phyloP scores from a whole-genome alignment of 2,888 invertebrate species.

The Eumerus sabulonum region DNA sequence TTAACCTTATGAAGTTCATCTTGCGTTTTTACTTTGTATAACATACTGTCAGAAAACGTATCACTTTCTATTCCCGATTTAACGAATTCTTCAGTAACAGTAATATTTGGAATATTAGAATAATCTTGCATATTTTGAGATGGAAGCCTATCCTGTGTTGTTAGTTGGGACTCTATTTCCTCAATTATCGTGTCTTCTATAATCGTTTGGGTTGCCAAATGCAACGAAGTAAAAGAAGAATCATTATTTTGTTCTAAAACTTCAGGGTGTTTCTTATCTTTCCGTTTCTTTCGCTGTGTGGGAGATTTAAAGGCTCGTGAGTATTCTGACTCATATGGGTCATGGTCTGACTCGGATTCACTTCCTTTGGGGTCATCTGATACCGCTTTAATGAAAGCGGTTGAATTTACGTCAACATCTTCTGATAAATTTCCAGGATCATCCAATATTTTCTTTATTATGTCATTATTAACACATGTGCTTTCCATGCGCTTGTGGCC shows the following conservation, averaged over 20 bases:
- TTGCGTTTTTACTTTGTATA: slow-evolving; percentile 77
- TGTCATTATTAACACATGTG: slow-evolving; percentile 76
- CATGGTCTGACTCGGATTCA: slow-evolving; percentile 79
- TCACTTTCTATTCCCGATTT: slow-evolving; percentile 75
- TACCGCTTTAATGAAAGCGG: slow-evolving; percentile 65
- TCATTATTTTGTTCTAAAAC: slow-evolving; percentile 76
- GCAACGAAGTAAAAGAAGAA: slow-evolving; percentile 75
- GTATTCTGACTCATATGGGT: slow-evolving; percentile 79
- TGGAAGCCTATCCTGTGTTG: slow-evolving; percentile 74
- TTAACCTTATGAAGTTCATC: slow-evolving; percentile 76
- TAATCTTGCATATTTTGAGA: slow-evolving; percentile 78
- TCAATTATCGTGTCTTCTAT: slow-evolving; percentile 77
- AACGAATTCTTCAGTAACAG: slow-evolving; percentile 77
- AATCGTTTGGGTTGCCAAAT: slow-evolving; percentile 77
- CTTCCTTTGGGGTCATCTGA: slow-evolving; percentile 78
- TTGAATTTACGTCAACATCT: neutral
- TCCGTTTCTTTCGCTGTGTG: slow-evolving; percentile 75
- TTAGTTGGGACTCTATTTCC: slow-evolving; percentile 73
- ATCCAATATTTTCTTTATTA: slow-evolving; percentile 72
- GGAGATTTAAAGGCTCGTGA: slow-evolving; percentile 79
- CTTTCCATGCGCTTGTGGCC: slow-evolving; percentile 82
- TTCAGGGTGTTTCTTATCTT: slow-evolving; percentile 76
- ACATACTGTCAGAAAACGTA: slow-evolving; percentile 75
- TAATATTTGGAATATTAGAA: slow-evolving; percentile 78
- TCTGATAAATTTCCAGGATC: slow-evolving; percentile 65